Conservation (phyloP, 2,888 invertebrate genomes). For the Ectobius pallidus region DNA sequence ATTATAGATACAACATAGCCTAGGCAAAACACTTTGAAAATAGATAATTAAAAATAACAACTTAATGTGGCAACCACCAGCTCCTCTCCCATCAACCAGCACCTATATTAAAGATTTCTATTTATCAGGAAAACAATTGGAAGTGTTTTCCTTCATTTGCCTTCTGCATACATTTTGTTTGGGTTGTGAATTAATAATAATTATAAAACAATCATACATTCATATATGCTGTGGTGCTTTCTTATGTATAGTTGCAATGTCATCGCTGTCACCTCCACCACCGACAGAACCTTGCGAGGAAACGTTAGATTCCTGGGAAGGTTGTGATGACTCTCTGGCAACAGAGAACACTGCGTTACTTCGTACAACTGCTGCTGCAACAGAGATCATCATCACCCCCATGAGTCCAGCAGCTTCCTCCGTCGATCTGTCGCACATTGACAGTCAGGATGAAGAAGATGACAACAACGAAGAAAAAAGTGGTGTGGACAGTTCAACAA, state of each 20-base stretch:
- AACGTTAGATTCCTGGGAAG: conserved; percentile 27
- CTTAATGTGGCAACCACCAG: no score
- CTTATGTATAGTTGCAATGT: conserved; percentile 14
- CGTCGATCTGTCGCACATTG: conserved; percentile 32
- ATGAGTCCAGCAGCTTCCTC: conserved; percentile 46
- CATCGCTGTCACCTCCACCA: conserved; percentile 15
- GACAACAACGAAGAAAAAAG: not conserved
- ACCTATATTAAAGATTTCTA: no score
- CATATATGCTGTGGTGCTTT: no score
- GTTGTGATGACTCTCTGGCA: conserved; percentile 25
- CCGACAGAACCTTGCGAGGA: conserved; percentile 11
- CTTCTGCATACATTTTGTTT: no score
- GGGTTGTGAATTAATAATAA: no score
- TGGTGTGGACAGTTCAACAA: conserved; percentile 29
- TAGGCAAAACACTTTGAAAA: no score
- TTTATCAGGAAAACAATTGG: no score
- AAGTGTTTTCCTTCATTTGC: no score
- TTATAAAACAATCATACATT: no score
- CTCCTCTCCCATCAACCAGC: no score
- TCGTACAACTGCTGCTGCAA: conserved; percentile 56
- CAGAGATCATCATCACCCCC: conserved; percentile 56
- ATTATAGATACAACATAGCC: no score
- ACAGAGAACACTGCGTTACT: conserved; percentile 62
- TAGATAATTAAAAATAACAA: no score
- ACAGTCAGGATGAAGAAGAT: conserved; percentile 28